A percentile compares a stretch with the other conserved stretches of the same genome.
These are phyloP conservation scores for Hydrozoanthus tunicans DNA, from an alignment of 64 coral and sea anemone genomes.

Conservation along the genomic window DNA sequence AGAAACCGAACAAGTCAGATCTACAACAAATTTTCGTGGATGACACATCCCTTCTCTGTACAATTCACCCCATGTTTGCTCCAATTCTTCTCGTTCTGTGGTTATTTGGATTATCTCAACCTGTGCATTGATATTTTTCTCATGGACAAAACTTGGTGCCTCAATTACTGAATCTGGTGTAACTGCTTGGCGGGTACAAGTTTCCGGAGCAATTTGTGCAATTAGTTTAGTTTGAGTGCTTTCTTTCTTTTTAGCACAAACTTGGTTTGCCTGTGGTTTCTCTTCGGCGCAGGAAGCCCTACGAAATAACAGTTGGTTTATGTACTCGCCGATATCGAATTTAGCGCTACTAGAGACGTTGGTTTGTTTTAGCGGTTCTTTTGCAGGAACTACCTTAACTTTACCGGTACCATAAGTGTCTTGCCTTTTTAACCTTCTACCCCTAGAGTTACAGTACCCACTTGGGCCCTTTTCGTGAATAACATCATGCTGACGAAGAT, in stretches of 20 bases:
- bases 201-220: background rate
- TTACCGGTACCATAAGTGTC: background rate
- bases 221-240: background rate
- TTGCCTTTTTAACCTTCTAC: background rate
- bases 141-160: background rate
- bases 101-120: background rate
- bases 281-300: constrained; percentile 9
- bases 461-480: background rate
- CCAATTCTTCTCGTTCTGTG: background rate
- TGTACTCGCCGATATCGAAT: constrained; percentile 46
- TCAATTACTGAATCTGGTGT: background rate
- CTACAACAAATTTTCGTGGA: too few relatives aligned
- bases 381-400: constrained; percentile 9
- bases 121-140: background rate
- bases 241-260: background rate
- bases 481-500: constrained; percentile 29
- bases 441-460: background rate
- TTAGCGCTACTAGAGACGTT: background rate
- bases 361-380: background rate
- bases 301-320: background rate
- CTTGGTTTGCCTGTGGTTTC: background rate
- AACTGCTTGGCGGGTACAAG: background rate
- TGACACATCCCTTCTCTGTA: too few relatives aligned
- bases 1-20: too few relatives aligned
- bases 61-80: background rate